A percentile compares a stretch with the other conserved stretches of the same genome.
These are phyloP conservation scores for Sabellastarte sp. DNA, from an alignment of 2,888 invertebrate genomes.

Conservation along the genomic window DNA sequence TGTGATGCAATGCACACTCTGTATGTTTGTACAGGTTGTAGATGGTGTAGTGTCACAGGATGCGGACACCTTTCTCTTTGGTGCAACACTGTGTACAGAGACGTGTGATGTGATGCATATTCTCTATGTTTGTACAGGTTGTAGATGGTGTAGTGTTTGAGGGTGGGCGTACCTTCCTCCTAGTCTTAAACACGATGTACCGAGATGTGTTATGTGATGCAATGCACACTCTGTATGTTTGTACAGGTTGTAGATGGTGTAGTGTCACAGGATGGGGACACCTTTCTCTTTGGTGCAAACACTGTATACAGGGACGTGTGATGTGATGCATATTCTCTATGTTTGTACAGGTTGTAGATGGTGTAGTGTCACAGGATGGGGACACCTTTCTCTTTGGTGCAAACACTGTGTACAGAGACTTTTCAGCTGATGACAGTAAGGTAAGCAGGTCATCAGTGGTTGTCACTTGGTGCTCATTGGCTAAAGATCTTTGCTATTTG, in stretches of 20 bases:
- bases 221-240: too few relatives aligned
- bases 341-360: constrained; percentile 67
- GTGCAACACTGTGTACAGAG: constrained; percentile 80
- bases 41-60: constrained; percentile 87
- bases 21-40: constrained; percentile 62
- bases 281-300: constrained; percentile 84
- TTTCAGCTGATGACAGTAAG: constrained; percentile 60
- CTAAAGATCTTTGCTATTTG: too few relatives aligned
- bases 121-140: constrained; percentile 23
- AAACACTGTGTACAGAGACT: constrained; percentile 77
- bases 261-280: constrained; percentile 88
- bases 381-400: constrained; percentile 92
- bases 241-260: constrained; percentile 72
- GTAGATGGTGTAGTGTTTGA: constrained; percentile 86
- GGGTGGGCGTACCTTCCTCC: constrained; percentile 89
- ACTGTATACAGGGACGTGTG: constrained; percentile 80
- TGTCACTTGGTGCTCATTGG: too few relatives aligned
- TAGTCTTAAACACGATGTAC: constrained; percentile 80
- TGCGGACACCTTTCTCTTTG: constrained; percentile 89
- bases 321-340: not conserved
- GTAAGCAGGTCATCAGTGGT: too few relatives aligned
- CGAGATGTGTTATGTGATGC: constrained; percentile 71
- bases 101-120: not conserved
- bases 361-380: constrained; percentile 85
- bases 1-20: too few relatives aligned